These are phyloP conservation scores for Hydrozoanthus gracilis DNA, from an alignment of 92 coral and sea anemone species.

Conservation along the genomic window DNA sequence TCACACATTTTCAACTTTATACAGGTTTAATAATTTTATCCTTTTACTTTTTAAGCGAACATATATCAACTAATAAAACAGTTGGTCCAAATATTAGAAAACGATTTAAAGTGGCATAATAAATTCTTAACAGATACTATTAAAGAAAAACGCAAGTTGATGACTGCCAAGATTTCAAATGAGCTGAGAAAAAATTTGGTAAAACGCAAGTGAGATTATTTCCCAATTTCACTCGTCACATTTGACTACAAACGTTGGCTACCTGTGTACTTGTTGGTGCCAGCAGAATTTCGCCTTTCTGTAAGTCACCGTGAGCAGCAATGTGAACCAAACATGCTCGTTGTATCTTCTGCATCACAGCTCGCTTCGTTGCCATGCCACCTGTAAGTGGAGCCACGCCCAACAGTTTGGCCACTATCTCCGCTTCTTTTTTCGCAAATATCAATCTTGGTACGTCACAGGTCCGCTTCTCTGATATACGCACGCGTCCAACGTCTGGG, in stretches of 20 bases:
- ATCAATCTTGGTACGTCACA: neutral
- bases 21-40: no score
- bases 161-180: no score
- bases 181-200: no score
- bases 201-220: no score
- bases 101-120: no score
- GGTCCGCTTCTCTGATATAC: neutral
- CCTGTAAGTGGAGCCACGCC: neutral
- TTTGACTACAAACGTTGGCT: neutral
- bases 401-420: neutral
- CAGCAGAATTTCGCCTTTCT: neutral
- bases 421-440: neutral
- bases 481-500: neutral
- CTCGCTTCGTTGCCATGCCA: neutral
- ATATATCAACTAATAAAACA: no score
- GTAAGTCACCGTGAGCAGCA: neutral
- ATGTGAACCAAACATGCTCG: neutral
- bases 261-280: neutral
- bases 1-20: no score
- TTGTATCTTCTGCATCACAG: neutral
- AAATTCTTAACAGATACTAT: no score
- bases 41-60: no score
- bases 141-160: no score
- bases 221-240: no score
- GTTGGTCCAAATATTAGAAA: no score